Conservation (phyloP, 2,113 vertebrate species). For the Aegithalos caudatus region DNA sequence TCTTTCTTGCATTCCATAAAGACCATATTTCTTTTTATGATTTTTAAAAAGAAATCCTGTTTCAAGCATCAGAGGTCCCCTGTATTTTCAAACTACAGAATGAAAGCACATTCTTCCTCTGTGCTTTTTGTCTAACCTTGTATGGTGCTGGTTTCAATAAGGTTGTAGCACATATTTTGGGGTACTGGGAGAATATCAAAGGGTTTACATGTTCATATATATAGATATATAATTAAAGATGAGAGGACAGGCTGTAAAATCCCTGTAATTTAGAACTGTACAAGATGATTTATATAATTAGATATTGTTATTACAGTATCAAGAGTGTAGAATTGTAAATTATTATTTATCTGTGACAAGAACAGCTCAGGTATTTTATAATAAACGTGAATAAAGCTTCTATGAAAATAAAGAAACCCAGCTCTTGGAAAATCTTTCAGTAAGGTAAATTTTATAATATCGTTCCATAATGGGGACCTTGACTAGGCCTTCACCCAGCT, state of each 20-base stretch:
- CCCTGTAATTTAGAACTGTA: neutral
- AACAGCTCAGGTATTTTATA: neutral
- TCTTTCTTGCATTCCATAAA: neutral
- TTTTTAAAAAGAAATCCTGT: neutral
- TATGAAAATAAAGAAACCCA: neutral
- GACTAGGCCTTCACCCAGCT: neutral
- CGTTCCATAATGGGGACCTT: neutral
- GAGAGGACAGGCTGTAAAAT: neutral
- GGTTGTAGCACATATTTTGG: neutral
- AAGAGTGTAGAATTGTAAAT: neutral
- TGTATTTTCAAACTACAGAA: neutral
- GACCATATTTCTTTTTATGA: neutral
- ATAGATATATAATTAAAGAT: neutral
- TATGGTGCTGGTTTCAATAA: neutral
- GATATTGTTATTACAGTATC: neutral
- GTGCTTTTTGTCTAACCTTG: neutral
- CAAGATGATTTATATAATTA: neutral
- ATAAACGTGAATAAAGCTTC: neutral
- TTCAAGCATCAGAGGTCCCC: neutral
- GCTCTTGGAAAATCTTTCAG: neutral
- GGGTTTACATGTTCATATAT: neutral
- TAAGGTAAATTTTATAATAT: neutral
- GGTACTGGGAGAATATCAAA: neutral
- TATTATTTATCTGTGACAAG: neutral
- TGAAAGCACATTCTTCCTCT: neutral